phyloP scores from a whole-genome alignment of 2,888 invertebrate genomes.

The Gnatocerus cornutus region DNA sequence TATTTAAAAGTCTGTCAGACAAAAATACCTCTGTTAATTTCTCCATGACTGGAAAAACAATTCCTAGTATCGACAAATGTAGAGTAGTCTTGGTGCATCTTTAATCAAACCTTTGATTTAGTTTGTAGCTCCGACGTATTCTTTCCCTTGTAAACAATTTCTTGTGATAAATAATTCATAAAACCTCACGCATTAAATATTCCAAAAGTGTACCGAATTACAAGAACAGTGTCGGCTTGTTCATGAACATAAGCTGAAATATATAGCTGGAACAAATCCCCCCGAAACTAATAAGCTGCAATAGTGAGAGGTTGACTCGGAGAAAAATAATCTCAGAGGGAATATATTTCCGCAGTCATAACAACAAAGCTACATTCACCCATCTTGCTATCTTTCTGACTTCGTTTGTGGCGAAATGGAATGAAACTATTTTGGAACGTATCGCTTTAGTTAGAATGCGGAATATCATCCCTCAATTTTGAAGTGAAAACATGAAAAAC shows the following conservation, averaged over 20 bases:
- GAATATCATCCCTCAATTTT: slow-evolving; percentile 35
- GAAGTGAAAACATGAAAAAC: slow-evolving; percentile 37
- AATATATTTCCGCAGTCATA: slow-evolving; percentile 5
- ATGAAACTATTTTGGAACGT: slow-evolving; percentile 22
- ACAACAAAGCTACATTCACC: slow-evolving; percentile 3
- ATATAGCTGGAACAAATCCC: slow-evolving; percentile 13
- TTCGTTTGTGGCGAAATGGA: slow-evolving; percentile 12
- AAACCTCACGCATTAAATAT: slow-evolving; percentile 4
- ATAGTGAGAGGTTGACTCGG: slow-evolving; percentile 6
- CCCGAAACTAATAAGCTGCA: slow-evolving; percentile 21
- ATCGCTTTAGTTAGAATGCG: slow-evolving; percentile 22
- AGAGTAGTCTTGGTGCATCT: no score
- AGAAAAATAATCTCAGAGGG: slow-evolving; percentile 34
- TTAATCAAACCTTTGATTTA: no score
- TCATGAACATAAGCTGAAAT: slow-evolving; percentile 6
- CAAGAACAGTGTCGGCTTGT: slow-evolving; percentile 9
- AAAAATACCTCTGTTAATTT: no score
- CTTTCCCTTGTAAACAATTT: neutral
- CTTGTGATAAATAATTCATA: slow-evolving; percentile 18
- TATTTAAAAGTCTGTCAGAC: no score
- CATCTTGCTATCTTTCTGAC: slow-evolving; percentile 7
- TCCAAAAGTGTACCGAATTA: slow-evolving; percentile 6
- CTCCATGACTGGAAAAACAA: no score
- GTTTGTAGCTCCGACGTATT: neutral
- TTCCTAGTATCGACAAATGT: no score